phyloP scores from a whole-genome alignment of 2,888 invertebrate genomes.

The Polyommatus iphigenia region DNA sequence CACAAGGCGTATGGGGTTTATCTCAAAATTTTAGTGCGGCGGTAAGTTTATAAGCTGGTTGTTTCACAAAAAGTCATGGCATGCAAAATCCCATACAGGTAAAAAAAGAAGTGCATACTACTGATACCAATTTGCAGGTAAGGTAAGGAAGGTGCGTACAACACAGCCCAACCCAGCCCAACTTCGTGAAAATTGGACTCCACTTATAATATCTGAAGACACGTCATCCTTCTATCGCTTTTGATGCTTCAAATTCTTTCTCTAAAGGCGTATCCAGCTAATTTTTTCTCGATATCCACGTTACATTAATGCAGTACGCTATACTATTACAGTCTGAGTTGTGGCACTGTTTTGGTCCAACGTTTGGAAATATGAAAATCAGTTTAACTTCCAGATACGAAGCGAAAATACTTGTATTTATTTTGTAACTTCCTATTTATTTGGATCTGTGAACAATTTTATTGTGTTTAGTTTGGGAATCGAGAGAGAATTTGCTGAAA shows the following conservation, averaged over 20 bases:
- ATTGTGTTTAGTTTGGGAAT: conserved; percentile 15
- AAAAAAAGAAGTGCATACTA: too few relatives aligned
- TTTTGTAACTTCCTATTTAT: conserved; percentile 33
- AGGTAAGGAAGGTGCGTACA: too few relatives aligned
- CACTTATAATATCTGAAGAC: background rate
- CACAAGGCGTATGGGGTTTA: too few relatives aligned
- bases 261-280: conserved; percentile 29
- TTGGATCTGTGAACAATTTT: conserved; percentile 29
- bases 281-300: conserved; percentile 37
- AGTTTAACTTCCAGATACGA: conserved; percentile 47
- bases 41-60: too few relatives aligned
- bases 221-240: background rate
- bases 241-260: background rate
- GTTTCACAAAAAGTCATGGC: too few relatives aligned
- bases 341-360: conserved; percentile 76
- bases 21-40: too few relatives aligned
- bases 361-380: conserved; percentile 73
- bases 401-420: conserved; percentile 35
- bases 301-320: conserved; percentile 70
- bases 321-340: conserved; percentile 71
- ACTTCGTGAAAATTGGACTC: background rate
- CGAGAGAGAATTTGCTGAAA: background rate
- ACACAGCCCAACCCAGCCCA: too few relatives aligned
- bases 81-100: too few relatives aligned
- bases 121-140: too few relatives aligned